Evolutionary conservation across 2,113 vertebrate species (phyloP).

Genomic region (Genyomyrus donnyi): DNA sequence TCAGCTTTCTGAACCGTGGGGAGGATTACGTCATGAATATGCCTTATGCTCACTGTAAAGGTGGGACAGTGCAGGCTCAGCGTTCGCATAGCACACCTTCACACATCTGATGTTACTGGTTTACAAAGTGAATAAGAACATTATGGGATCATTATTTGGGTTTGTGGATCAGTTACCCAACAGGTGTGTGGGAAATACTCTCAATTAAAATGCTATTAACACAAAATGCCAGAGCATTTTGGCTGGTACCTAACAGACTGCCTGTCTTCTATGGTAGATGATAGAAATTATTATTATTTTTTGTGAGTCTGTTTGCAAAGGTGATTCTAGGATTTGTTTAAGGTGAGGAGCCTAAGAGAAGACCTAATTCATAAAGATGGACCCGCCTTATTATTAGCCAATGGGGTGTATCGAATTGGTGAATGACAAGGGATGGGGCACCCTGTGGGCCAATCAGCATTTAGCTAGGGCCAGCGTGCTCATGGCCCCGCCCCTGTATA

Average conservation of each 20-base stretch:
- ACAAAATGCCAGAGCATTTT: not conserved
- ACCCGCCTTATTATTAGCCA: not conserved
- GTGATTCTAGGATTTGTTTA: not conserved
- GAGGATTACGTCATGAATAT: slow-evolving; percentile 98
- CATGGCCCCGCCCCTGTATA: not conserved
- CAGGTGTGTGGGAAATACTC: not conserved
- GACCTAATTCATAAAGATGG: not conserved
- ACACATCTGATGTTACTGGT: not conserved
- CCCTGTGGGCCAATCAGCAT: not conserved
- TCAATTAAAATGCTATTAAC: not conserved
- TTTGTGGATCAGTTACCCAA: not conserved
- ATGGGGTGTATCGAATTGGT: not conserved
- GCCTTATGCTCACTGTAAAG: slow-evolving; percentile 99
- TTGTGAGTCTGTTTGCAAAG: not conserved
- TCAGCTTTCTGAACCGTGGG: slow-evolving; percentile 88
- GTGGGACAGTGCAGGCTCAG: slow-evolving; percentile 48
- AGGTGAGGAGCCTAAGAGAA: not conserved
- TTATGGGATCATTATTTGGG: not conserved
- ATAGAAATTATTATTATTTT: not conserved
- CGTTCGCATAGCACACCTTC: not conserved
- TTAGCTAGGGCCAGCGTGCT: not conserved
- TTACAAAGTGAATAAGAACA: not conserved
- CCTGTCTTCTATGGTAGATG: not conserved
- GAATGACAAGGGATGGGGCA: not conserved
- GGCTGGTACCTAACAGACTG: not conserved